A percentile compares a stretch with the other conserved stretches of the same genome.
These are phyloP conservation scores for Salpingus planirostris DNA, from an alignment of 2,888 invertebrate genomes.

Conservation along the genomic window DNA sequence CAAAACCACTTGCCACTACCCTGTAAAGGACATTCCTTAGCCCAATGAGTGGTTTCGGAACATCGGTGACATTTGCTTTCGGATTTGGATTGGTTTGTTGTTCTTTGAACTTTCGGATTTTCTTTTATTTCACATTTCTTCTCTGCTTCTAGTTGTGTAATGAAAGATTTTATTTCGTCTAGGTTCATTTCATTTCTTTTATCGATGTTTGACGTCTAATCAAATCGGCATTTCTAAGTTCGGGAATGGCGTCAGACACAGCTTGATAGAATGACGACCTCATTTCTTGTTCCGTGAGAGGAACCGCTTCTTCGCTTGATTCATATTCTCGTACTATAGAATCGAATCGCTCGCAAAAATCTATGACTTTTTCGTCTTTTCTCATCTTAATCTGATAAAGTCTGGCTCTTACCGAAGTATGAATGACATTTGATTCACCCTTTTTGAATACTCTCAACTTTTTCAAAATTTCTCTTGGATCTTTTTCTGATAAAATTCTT, in stretches of 20 bases:
- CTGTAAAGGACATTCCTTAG: too few relatives aligned
- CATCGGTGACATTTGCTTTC: too few relatives aligned
- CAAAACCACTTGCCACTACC: conserved; percentile 2
- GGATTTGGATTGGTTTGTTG: too few relatives aligned
- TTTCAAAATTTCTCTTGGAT: too few relatives aligned
- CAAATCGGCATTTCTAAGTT: too few relatives aligned
- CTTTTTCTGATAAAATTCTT: too few relatives aligned
- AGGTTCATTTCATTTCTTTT: not conserved
- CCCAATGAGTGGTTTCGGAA: too few relatives aligned
- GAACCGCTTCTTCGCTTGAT: conserved; percentile 6
- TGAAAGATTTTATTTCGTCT: conserved; percentile 1
- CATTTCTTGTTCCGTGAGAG: conserved; percentile 7
- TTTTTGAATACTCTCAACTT: conserved; percentile 5
- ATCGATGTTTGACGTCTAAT: too few relatives aligned
- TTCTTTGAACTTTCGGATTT: too few relatives aligned
- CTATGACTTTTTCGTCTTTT: conserved; percentile 6
- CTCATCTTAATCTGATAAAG: conserved; percentile 7
- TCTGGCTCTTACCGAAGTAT: conserved; percentile 6
- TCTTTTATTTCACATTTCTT: not conserved
- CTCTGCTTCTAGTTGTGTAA: conserved; percentile 1
- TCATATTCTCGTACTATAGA: conserved; percentile 8
- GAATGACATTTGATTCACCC: conserved; percentile 6
- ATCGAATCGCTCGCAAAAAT: conserved; percentile 8
- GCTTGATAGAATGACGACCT: conserved; percentile 6
- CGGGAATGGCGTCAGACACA: not conserved